These are phyloP conservation scores for Cephus rjabovi DNA, from an alignment of 2,888 invertebrate species.

Conservation along the genomic window DNA sequence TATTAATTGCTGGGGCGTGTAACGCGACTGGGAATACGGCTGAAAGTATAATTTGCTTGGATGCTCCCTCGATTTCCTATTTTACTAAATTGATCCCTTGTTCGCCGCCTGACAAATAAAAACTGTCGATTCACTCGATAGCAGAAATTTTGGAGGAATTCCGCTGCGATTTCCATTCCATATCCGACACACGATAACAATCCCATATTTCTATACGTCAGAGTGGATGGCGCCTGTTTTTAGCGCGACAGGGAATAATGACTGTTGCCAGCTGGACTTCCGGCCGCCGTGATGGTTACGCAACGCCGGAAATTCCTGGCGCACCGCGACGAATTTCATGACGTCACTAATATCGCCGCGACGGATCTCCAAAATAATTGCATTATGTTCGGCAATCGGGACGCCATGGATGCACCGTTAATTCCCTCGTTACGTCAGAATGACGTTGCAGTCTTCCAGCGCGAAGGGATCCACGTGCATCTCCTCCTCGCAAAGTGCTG, in stretches of 20 bases:
- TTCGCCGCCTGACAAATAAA: background rate
- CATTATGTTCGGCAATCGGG: constrained; percentile 23
- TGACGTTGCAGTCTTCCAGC: background rate
- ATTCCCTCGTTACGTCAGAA: background rate
- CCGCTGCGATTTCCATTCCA: background rate
- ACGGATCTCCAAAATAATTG: constrained; percentile 43
- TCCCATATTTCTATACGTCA: background rate
- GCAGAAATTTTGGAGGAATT: background rate
- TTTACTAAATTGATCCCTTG: background rate
- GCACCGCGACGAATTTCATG: constrained; percentile 32
- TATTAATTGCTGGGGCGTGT: background rate
- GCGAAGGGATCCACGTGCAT: background rate
- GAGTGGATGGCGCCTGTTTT: background rate
- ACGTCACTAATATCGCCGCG: constrained; percentile 27
- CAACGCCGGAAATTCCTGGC: constrained; percentile 32
- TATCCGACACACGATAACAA: background rate
- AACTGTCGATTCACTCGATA: background rate
- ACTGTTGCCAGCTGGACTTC: background rate
- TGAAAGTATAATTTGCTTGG: background rate
- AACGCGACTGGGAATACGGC: background rate
- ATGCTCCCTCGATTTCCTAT: background rate
- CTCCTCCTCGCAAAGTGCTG: no score
- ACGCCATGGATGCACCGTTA: background rate
- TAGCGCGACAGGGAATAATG: background rate
- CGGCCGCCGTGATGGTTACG: constrained; percentile 21